A percentile compares a stretch with the other conserved stretches of the same genome.
Conservation (phyloP, 2,888 invertebrate genomes). For the Eristalis intricaria region DNA sequence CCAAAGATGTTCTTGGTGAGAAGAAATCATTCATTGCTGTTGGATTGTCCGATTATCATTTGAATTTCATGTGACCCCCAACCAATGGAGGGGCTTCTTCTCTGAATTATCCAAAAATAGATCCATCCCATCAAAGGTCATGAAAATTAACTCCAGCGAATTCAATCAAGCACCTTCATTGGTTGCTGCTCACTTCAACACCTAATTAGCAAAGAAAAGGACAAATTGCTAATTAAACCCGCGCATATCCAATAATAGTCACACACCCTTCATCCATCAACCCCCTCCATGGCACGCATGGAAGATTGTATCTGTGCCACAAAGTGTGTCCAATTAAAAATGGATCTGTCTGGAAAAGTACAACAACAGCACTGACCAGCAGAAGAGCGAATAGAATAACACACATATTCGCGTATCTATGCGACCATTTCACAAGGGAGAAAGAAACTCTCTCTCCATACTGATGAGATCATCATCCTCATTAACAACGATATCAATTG, state of each 20-base stretch:
- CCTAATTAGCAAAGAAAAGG: slow-evolving; percentile 20
- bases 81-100: too few species aligned
- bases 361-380: neutral
- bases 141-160: neutral
- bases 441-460: slow-evolving; percentile 33
- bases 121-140: neutral
- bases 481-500: slow-evolving; percentile 1
- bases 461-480: neutral
- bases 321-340: slow-evolving; percentile 35
- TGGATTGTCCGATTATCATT: too few species aligned
- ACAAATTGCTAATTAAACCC: slow-evolving; percentile 25
- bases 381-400: slow-evolving; percentile 20
- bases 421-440: slow-evolving; percentile 33
- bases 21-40: too few species aligned
- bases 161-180: neutral
- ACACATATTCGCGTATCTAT: slow-evolving; percentile 31
- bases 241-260: slow-evolving; percentile 1
- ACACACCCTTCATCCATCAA: neutral
- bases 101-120: neutral
- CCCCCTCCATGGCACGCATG: neutral
- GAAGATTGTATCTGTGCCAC: neutral
- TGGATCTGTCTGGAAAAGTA: slow-evolving; percentile 20
- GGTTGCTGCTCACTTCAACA: neutral
- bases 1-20: too few species aligned
- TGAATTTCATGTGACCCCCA: too few species aligned